phyloP scores from a whole-genome alignment of 2,113 vertebrate species.

The Gasterosteus nipponicus region DNA sequence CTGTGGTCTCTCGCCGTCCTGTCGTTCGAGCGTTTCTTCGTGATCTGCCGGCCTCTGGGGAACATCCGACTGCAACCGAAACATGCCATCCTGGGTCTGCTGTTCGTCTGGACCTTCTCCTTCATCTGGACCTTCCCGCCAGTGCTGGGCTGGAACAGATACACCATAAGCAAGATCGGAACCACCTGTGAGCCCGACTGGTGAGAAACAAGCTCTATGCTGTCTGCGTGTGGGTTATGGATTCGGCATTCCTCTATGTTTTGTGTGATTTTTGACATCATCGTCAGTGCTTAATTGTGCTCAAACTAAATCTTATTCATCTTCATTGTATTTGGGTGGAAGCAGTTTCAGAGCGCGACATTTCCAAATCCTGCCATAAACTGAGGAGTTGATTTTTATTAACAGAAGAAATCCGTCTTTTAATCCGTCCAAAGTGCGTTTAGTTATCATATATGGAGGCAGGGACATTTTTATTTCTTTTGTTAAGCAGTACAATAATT shows the following conservation, averaged over 20 bases:
- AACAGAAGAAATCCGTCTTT: too few species aligned
- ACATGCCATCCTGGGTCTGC: slow-evolving; percentile 84
- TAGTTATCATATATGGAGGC: neutral
- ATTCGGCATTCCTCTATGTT: neutral
- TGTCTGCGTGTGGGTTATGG: neutral
- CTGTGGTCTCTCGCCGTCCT: slow-evolving; percentile 90
- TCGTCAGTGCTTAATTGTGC: neutral
- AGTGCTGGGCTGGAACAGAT: slow-evolving; percentile 90
- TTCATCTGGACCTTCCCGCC: slow-evolving; percentile 91
- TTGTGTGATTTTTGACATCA: neutral
- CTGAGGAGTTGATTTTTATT: neutral
- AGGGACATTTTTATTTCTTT: neutral
- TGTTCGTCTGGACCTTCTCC: slow-evolving; percentile 90
- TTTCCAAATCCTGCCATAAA: neutral
- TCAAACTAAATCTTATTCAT: neutral
- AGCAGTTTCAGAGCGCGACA: neutral
- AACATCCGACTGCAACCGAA: slow-evolving; percentile 78
- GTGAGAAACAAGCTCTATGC: slow-evolving; percentile 75
- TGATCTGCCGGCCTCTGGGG: slow-evolving; percentile 86
- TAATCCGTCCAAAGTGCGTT: neutral
- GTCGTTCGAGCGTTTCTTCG: slow-evolving; percentile 87
- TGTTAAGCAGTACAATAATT: neutral
- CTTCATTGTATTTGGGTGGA: neutral
- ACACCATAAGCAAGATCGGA: slow-evolving; percentile 91
- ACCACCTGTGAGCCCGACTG: slow-evolving; percentile 94